These are phyloP conservation scores for Metalampra italica DNA, from an alignment of 2,888 invertebrate genomes.

Conservation along the genomic window DNA sequence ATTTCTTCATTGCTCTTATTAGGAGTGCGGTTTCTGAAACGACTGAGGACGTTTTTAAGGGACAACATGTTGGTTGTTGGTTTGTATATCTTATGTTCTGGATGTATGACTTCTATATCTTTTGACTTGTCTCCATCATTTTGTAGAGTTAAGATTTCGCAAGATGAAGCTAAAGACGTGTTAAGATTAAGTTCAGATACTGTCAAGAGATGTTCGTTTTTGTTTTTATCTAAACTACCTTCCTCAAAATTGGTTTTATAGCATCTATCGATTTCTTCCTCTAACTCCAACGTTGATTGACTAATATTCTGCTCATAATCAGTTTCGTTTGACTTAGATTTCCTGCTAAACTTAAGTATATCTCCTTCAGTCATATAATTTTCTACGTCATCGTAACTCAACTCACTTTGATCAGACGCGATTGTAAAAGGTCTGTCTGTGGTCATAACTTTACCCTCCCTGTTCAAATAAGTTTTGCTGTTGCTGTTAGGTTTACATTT, in stretches of 20 bases:
- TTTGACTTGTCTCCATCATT: constrained; percentile 63
- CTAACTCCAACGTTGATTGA: constrained; percentile 68
- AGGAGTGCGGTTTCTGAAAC: constrained; percentile 67
- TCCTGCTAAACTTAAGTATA: constrained; percentile 63
- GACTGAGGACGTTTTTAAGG: constrained; percentile 77
- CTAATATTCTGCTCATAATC: constrained; percentile 63
- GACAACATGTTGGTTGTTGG: constrained; percentile 77
- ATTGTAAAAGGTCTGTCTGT: constrained; percentile 84
- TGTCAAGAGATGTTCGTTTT: constrained; percentile 50
- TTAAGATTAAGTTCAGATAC: constrained; percentile 68
- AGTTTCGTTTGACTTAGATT: constrained; percentile 43
- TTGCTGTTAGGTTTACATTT: constrained; percentile 66
- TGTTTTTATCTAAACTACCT: constrained; percentile 52
- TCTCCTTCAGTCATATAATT: constrained; percentile 73
- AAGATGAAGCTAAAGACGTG: constrained; percentile 75
- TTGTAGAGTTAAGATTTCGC: constrained; percentile 70
- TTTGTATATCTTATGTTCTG: constrained; percentile 89
- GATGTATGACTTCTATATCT: constrained; percentile 79
- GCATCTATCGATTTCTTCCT: constrained; percentile 72
- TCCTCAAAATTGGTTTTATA: constrained; percentile 71
- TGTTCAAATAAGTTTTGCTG: constrained; percentile 75
- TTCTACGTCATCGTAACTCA: constrained; percentile 83
- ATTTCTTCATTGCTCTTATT: constrained; percentile 55
- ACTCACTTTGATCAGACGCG: constrained; percentile 84
- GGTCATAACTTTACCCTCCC: constrained; percentile 80